Evolutionary conservation across 2,113 vertebrate genomes (phyloP), one percentile per base, ranked within the genome.

Genomic region (Pimephales promelas): DNA sequence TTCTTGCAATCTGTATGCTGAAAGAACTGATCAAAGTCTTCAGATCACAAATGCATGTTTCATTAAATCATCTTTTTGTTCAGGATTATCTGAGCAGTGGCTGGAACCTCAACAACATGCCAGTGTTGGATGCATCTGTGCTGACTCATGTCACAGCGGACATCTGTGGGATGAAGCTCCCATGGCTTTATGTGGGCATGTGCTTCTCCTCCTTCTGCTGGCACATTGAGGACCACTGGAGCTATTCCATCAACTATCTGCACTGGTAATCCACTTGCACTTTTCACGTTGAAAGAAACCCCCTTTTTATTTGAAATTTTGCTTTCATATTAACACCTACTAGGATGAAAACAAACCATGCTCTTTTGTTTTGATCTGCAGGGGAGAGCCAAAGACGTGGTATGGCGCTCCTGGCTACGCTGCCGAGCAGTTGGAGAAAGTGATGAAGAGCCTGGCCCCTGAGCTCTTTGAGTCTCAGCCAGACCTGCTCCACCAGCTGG

Each of bases 141-240:
- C 94, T 99, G 87, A 96, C 96, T 87, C 97, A 99, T 75, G 95
- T 99, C 88, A 98, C 97, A 54, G 98, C 97, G 0, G 98, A 99
- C 90, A 99, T 99, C 90, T 99, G 97, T 88, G 98, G 98, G 84
- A 99, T 99, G 98, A 99, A 99, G 74, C 90, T 99, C 56, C 98
- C 98, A 13, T 99, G 98, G 98, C 93, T 99, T 0, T 99, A 99
- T 0, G 98, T 99, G 81, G 98, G 98, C 82, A 99, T 99, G 98
- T 99, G 98, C 91, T 99, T 99, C 91, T 98, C 98, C 49, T 98
- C 98, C 36, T 99, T 99, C 91, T 99, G 98, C 83, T 99, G 98
- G 98, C 98, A 99, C 74, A 99, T 99, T 78, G 98, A 99, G 87
- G 98, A 99, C 91, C 98, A 99, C 79, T 99, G 98, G 98, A 99